Evolutionary conservation across 1,140 invertebrate species (phyloP).

Genomic region (Limonius californicus): DNA sequence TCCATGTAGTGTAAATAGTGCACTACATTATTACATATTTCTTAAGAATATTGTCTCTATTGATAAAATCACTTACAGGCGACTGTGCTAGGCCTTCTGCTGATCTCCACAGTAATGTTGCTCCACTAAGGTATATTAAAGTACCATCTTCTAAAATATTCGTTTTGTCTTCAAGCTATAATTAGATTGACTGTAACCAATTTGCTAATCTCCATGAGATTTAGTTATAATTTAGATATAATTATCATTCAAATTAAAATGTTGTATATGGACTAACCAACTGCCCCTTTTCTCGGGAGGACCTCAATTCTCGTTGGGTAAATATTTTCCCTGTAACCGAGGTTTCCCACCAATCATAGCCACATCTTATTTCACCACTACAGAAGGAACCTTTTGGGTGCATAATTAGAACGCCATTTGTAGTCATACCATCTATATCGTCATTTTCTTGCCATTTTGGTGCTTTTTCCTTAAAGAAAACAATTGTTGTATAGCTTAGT

Average conservation of each 20-base stretch:
- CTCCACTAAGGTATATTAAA: constrained; percentile 97
- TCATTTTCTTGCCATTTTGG: constrained; percentile 97
- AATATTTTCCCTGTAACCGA: constrained; percentile 97
- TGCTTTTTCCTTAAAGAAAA: constrained; percentile 86
- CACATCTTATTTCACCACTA: constrained; percentile 70
- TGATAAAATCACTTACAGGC: constrained; percentile 77
- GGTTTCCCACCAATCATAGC: constrained; percentile 94
- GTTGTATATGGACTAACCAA: constrained; percentile 53
- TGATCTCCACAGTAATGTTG: constrained; percentile 95
- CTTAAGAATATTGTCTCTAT: too few species aligned
- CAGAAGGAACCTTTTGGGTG: constrained; percentile 82
- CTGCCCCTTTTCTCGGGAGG: constrained; percentile 85
- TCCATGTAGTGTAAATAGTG: too few species aligned
- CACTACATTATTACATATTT: too few species aligned
- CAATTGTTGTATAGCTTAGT: too few species aligned
- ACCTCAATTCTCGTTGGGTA: constrained; percentile 87
- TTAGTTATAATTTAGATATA: too few species aligned
- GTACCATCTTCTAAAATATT: constrained; percentile 96
- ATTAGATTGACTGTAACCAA: too few species aligned
- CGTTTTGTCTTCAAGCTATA: constrained; percentile 72
- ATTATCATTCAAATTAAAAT: not conserved
- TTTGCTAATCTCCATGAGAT: too few species aligned
- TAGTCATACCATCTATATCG: constrained; percentile 97
- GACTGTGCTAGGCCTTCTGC: constrained; percentile 92
- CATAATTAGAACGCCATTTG: constrained; percentile 98